These are phyloP conservation scores for Scrobipalpa costella DNA, from an alignment of 2,888 invertebrate genomes.

Conservation along the genomic window DNA sequence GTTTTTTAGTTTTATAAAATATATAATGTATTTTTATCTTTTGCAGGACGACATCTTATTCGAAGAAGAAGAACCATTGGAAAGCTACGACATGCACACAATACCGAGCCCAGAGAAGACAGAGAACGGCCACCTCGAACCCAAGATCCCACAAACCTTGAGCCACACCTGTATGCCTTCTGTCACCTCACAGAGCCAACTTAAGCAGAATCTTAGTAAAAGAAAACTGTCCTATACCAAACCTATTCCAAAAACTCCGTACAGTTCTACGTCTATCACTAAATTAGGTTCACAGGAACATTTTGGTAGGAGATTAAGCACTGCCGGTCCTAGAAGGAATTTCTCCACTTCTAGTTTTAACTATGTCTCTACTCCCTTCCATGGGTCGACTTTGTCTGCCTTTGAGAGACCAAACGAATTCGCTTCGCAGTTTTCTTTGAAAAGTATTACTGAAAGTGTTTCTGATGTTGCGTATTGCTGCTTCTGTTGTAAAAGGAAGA, in stretches of 20 bases:
- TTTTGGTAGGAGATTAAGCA: slow-evolving; percentile 60
- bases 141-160: background rate
- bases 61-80: slow-evolving; percentile 68
- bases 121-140: slow-evolving; percentile 7
- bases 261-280: slow-evolving; percentile 82
- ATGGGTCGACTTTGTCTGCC: slow-evolving; percentile 89
- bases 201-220: slow-evolving; percentile 62
- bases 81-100: slow-evolving; percentile 47
- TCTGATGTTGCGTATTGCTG: slow-evolving; percentile 72
- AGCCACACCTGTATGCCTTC: slow-evolving; percentile 16
- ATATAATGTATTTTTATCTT: background rate
- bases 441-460: slow-evolving; percentile 83
- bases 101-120: slow-evolving; percentile 35
- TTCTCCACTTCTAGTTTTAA: slow-evolving; percentile 91
- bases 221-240: slow-evolving; percentile 63
- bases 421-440: slow-evolving; percentile 88
- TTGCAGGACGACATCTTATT: slow-evolving; percentile 70
- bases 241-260: slow-evolving; percentile 57
- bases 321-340: slow-evolving; percentile 80
- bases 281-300: slow-evolving; percentile 66
- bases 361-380: slow-evolving; percentile 91
- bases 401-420: slow-evolving; percentile 88
- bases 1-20: background rate
- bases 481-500: slow-evolving; percentile 66
- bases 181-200: slow-evolving; percentile 45